phyloP scores from a whole-genome alignment of 30 jellyfish, hydroid and myxozoan genomes.

The Aurelia aurita complex sp. Pacific region DNA sequence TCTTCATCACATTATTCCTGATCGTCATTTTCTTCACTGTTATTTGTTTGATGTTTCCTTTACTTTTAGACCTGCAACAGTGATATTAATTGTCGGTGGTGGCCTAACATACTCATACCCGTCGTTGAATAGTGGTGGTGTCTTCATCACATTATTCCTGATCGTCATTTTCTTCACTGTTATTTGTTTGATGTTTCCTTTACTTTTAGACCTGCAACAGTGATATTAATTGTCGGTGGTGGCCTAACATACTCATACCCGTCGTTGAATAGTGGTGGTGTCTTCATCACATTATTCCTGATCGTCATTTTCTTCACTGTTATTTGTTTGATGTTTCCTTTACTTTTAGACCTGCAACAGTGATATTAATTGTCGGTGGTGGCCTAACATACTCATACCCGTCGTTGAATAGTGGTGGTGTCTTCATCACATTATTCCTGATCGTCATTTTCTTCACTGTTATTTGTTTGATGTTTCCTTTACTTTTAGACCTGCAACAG shows the following conservation, averaged over 20 bases:
- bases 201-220: conserved; percentile 41
- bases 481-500: conserved; percentile 47
- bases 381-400: conserved; percentile 90
- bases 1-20: conserved; percentile 47
- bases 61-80: conserved; percentile 41
- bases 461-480: conserved; percentile 52
- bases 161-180: conserved; percentile 52
- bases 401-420: conserved; percentile 50
- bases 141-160: conserved; percentile 47
- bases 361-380: conserved; percentile 86
- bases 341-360: conserved; percentile 47
- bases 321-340: conserved; percentile 51
- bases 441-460: conserved; percentile 52
- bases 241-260: conserved; percentile 90
- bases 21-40: conserved; percentile 52
- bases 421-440: conserved; percentile 47
- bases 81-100: conserved; percentile 87
- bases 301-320: conserved; percentile 52
- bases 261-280: conserved; percentile 50
- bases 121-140: conserved; percentile 50
- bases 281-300: conserved; percentile 46
- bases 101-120: conserved; percentile 90
- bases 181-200: conserved; percentile 51
- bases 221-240: conserved; percentile 87
- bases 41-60: conserved; percentile 51